Percentiles rank a stretch among this genome's conserved stretches.
Evolutionary conservation across 2,113 vertebrate species (phyloP).

Genomic region (Brevimyrus niger): DNA sequence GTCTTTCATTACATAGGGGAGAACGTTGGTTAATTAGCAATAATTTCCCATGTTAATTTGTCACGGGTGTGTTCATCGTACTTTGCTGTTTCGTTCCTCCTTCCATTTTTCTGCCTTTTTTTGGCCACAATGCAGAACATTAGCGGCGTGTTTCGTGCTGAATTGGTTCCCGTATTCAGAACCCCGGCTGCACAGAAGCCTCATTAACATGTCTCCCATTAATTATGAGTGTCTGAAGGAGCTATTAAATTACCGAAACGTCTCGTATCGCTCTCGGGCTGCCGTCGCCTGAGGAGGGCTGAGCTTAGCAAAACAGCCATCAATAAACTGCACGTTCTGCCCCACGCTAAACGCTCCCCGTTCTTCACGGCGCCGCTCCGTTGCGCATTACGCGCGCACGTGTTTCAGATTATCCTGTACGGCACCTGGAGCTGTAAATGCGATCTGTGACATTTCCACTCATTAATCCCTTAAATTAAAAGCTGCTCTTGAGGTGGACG

Average conservation of each 20-base stretch:
- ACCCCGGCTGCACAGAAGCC: slow-evolving; percentile 9
- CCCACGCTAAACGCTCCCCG: no score
- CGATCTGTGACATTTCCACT: background rate
- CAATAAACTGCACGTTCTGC: background rate
- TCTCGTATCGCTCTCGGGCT: background rate
- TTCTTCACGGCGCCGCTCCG: background rate
- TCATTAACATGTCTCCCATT: slow-evolving; percentile 14
- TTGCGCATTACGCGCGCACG: background rate
- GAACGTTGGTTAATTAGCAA: background rate
- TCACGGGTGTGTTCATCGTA: background rate
- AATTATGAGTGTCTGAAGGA: slow-evolving; percentile 18
- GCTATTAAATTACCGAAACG: slow-evolving; percentile 17
- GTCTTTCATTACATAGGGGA: background rate
- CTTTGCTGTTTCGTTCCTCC: background rate
- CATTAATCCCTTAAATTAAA: background rate
- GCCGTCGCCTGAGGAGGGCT: background rate
- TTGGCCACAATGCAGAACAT: background rate
- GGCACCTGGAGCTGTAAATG: background rate
- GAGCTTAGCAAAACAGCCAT: background rate
- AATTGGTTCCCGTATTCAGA: background rate
- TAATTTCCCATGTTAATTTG: background rate
- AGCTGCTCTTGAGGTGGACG: background rate
- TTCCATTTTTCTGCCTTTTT: background rate
- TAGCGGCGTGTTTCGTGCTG: background rate
- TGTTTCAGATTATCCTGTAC: background rate